Conservation (phyloP, 2,888 invertebrate species). For the Lepas anatifera region DNA sequence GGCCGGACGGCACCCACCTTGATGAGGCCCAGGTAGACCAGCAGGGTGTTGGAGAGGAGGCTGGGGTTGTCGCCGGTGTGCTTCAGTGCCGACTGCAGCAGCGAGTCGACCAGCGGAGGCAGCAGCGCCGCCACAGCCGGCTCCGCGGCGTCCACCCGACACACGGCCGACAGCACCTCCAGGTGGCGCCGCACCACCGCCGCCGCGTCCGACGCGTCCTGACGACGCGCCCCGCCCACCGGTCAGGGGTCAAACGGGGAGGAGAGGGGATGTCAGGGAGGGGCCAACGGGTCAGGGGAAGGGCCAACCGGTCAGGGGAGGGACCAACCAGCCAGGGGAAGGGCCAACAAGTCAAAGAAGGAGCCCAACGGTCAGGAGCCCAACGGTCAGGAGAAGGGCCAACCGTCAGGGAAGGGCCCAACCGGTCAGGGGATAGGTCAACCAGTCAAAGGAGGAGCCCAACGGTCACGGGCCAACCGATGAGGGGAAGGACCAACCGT, state of each 20-base stretch:
- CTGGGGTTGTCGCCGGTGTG: slow-evolving; percentile 25
- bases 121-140: slow-evolving; percentile 17
- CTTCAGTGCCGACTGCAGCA: slow-evolving; percentile 16
- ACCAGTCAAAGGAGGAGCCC: no score
- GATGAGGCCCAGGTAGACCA: slow-evolving; percentile 33
- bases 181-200: slow-evolving; percentile 15
- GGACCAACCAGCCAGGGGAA: no score
- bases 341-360: no score
- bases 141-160: background rate
- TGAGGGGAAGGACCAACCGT: no score
- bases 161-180: slow-evolving; percentile 4
- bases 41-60: slow-evolving; percentile 30
- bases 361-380: background rate
- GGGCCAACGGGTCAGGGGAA: background rate
- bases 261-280: no score
- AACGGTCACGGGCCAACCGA: background rate
- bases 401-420: no score
- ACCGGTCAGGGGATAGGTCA: no score
- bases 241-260: no score
- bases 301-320: no score
- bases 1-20: slow-evolving; percentile 29
- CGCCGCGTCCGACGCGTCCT: slow-evolving; percentile 15
- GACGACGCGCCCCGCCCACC: background rate
- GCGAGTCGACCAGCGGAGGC: slow-evolving; percentile 14
- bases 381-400: background rate